phyloP scores from a whole-genome alignment of 2,888 invertebrate genomes.

The Odontothrips loti region DNA sequence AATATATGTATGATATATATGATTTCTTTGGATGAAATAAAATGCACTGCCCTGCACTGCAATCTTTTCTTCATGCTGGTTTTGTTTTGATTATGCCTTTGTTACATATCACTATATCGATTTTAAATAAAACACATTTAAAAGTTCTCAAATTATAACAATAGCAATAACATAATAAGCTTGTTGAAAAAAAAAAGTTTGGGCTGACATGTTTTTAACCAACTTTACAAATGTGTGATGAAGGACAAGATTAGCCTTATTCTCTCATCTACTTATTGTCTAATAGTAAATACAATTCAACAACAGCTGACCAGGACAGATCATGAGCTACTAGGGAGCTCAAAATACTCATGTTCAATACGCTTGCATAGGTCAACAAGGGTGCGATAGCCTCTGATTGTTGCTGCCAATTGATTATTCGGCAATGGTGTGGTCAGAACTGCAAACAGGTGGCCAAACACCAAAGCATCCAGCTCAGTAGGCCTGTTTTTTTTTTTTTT shows the following conservation, averaged over 20 bases:
- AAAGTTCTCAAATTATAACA: neutral
- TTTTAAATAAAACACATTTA: neutral
- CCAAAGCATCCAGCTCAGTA: slow-evolving; percentile 91
- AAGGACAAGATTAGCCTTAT: neutral
- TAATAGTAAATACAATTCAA: neutral
- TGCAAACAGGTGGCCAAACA: slow-evolving; percentile 95
- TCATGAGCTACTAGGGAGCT: neutral
- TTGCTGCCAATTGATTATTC: slow-evolving; percentile 72
- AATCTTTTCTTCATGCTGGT: neutral
- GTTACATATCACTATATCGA: neutral
- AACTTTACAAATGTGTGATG: neutral
- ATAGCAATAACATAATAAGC: neutral
- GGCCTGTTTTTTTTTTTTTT: no score
- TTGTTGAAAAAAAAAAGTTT: neutral
- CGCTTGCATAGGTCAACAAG: slow-evolving; percentile 77
- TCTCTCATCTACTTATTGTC: neutral
- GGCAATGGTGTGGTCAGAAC: slow-evolving; percentile 87
- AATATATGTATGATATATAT: neutral
- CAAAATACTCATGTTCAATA: slow-evolving; percentile 77
- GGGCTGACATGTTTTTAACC: neutral
- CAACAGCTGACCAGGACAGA: neutral
- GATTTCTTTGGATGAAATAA: no score
- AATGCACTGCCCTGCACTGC: neutral
- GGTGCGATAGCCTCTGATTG: slow-evolving; percentile 68
- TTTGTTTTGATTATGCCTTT: neutral